Evolutionary conservation across 2,797 vertebrate species (phyloP).

Genomic region (Synaphobranchus kaupii): DNA sequence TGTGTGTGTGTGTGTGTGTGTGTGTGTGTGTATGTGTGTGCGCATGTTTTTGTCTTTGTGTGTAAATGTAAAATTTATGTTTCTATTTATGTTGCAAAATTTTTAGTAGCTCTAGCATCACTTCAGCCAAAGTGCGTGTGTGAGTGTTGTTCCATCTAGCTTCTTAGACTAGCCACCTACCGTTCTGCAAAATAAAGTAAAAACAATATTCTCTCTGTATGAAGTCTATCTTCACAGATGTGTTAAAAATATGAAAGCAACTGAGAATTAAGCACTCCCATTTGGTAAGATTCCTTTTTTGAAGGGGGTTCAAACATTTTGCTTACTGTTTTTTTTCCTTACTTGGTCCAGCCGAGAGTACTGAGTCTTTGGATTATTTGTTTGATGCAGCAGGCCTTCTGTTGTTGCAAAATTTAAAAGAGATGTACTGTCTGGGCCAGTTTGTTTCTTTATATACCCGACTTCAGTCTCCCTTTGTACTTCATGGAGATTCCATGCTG

Average conservation of each 20-base stretch:
- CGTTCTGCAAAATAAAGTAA: background rate
- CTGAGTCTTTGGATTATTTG: background rate
- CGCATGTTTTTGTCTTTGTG: too few species aligned
- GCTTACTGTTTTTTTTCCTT: background rate
- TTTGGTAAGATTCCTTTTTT: background rate
- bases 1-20: too few species aligned
- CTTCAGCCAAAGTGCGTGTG: too few species aligned
- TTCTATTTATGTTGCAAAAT: too few species aligned
- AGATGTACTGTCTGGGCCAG: background rate
- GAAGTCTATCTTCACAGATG: too few species aligned
- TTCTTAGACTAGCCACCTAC: background rate
- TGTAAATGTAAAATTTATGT: too few species aligned
- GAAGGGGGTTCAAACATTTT: background rate
- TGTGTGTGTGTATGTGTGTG: too few species aligned
- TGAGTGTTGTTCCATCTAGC: too few species aligned
- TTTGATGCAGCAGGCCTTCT: background rate
- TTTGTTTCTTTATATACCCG: background rate
- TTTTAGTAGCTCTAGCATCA: too few species aligned
- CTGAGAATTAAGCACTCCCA: too few species aligned
- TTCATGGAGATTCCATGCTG: background rate
- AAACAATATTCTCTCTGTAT: background rate
- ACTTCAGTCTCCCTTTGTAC: background rate
- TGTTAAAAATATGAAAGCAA: too few species aligned
- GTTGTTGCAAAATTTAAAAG: background rate
- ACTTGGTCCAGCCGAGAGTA: background rate